These are phyloP conservation scores for Lasiurus borealis DNA, from an alignment of 2,113 vertebrate species.

Conservation along the genomic window DNA sequence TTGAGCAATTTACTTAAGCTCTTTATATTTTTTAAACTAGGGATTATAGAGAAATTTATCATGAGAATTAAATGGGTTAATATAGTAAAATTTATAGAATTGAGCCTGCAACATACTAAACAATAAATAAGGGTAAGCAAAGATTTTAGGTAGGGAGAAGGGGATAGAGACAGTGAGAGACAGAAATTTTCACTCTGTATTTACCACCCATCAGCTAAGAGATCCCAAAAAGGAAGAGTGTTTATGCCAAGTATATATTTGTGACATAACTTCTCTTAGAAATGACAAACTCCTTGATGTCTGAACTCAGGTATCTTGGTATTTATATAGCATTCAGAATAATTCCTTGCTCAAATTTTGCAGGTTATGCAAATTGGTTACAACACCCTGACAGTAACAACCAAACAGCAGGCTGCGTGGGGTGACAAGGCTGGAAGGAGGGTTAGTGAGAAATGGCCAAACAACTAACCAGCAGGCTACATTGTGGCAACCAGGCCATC, in stretches of 20 bases:
- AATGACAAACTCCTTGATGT: background rate
- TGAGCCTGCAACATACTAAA: background rate
- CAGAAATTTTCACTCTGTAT: background rate
- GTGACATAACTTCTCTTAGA: background rate
- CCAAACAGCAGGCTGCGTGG: too few relatives aligned
- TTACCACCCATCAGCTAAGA: background rate
- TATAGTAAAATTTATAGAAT: background rate
- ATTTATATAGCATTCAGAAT: background rate
- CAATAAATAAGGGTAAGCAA: background rate
- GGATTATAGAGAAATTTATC: background rate
- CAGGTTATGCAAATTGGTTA: background rate
- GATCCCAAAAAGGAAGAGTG: background rate
- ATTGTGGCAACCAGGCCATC: too few relatives aligned
- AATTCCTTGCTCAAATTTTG: background rate
- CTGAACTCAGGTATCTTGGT: background rate
- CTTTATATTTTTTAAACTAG: background rate
- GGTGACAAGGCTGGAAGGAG: too few relatives aligned
- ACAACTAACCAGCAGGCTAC: too few relatives aligned
- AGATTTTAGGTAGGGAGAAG: background rate
- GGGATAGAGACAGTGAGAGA: background rate
- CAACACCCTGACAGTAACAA: too few relatives aligned
- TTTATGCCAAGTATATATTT: background rate
- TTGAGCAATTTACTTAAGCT: background rate
- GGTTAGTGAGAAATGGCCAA: too few relatives aligned
- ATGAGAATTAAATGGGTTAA: background rate